Conservation (phyloP, 2,113 vertebrate species). For the Aegithalos caudatus region DNA sequence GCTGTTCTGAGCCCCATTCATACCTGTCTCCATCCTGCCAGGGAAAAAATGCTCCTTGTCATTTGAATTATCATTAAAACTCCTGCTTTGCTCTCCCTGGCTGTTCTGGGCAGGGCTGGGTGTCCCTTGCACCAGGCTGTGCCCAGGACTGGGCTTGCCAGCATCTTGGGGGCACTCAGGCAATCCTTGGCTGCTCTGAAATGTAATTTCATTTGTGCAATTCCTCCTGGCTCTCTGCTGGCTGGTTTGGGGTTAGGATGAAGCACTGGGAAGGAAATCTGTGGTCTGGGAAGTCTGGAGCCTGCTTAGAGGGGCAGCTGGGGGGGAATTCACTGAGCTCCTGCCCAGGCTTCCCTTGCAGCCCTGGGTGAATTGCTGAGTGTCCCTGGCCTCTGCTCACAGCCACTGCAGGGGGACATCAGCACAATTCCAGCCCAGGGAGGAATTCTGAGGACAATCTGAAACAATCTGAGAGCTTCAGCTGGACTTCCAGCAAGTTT, state of each 20-base stretch:
- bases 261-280: neutral
- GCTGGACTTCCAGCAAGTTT: neutral
- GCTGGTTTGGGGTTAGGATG: neutral
- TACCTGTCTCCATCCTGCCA: neutral
- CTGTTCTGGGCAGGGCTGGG: neutral
- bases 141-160: accelerated
- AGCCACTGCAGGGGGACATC: accelerated
- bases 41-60: neutral
- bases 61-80: neutral
- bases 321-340: neutral
- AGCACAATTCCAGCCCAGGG: accelerated
- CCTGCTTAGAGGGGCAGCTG: neutral
- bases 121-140: neutral
- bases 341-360: neutral
- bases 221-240: neutral
- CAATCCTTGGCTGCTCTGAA: neutral
- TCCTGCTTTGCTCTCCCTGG: neutral
- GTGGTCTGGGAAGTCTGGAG: neutral
- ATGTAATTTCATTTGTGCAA: neutral
- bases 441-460: neutral
- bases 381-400: accelerated
- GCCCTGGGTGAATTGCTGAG: neutral
- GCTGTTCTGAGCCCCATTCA: neutral
- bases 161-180: accelerated
- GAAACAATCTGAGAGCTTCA: neutral